Conservation (phyloP, 1,140 invertebrate species). For the Aethina tumida region DNA sequence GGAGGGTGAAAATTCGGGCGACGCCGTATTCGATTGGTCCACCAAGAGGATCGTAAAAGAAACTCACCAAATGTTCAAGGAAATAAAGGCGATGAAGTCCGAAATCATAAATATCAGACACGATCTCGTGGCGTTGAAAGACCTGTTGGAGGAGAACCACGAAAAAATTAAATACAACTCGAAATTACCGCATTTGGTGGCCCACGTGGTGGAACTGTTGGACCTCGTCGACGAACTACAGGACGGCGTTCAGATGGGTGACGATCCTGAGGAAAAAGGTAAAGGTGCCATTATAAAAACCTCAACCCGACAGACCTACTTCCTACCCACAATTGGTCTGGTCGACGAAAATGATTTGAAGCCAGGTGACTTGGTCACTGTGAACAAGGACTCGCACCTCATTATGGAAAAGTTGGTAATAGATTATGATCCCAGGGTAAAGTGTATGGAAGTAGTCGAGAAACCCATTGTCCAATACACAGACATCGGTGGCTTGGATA, state of each 20-base stretch:
- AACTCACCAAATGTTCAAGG: slow-evolving; percentile 91
- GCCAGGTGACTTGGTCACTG: slow-evolving; percentile 95
- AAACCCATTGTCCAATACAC: slow-evolving; percentile 98
- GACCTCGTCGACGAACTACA: slow-evolving; percentile 99
- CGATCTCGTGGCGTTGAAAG: slow-evolving; percentile 91
- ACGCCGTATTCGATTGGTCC: slow-evolving; percentile 88
- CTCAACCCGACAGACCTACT: slow-evolving; percentile 98
- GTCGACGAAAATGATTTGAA: slow-evolving; percentile 97
- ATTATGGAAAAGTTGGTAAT: slow-evolving; percentile 95
- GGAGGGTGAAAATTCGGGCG: slow-evolving; percentile 81
- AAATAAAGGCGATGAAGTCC: slow-evolving; percentile 99
- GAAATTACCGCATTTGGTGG: slow-evolving; percentile 96
- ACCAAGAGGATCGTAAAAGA: slow-evolving; percentile 93
- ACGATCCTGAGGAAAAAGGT: slow-evolving; percentile 94
- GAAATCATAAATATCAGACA: slow-evolving; percentile 97
- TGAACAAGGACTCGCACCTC: slow-evolving; percentile 99
- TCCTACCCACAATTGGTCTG: slow-evolving; percentile 95
- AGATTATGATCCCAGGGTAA: slow-evolving; percentile 97
- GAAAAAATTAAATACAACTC: slow-evolving; percentile 99
- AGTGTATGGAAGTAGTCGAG: slow-evolving; percentile 99
- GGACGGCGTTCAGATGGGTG: slow-evolving; percentile 96
- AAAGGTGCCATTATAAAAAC: slow-evolving; percentile 99
- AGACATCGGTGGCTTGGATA: slow-evolving; percentile 97
- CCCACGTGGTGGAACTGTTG: slow-evolving; percentile 96
- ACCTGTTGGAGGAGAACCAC: slow-evolving; percentile 98